Evolutionary conservation across 1,140 invertebrate species (phyloP), one percentile per base, ranked within the genome.

Genomic region (Ditylenchus dipsaci): DNA sequence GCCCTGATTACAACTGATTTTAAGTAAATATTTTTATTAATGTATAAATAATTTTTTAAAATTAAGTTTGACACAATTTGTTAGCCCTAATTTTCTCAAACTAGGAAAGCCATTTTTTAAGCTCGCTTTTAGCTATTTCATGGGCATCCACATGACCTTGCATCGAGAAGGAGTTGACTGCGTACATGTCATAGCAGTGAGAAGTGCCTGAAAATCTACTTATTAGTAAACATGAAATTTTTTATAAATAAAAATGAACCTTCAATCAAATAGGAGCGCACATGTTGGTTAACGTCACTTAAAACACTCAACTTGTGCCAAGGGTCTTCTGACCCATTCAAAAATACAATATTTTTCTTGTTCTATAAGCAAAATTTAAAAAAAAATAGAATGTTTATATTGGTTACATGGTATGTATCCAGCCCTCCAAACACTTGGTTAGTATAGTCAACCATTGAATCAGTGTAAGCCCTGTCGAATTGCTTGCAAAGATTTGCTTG

Each of bases 291-390:
- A 8, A 21, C n/a, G n/a, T 3, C 19, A 61, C 13, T 29, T 8
- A 21, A 61, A 19, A 61, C 59, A 21, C 59, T 61, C 38, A 61
- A 61, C 38, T 19, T 30, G 38, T 61, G 59, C 59, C 59, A 61
- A 5, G 59, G 59, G 26, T 61, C 59, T 61, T 61, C 59, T 19
- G 59, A 61, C 15, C 59, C 59, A 29, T 61, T 61, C 27, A 61
- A n/a, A 30, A 61, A 61, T n/a, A 61, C n/a, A 33, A 61, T 29
- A n/a, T 61, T 61, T 11, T 38, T 38, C 11, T 38, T 38, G 33
- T 3, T 38, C 33, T 38, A 38, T 11, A 38, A 38, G 3, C 11
- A 3, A 38, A 11, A 38, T 38, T 38, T 5, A 38, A n/a, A 38
- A 38, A 38, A 3, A 38, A 38, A 38, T 38, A 38, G 11, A 38